A percentile compares a stretch with the other conserved stretches of the same genome.
These are phyloP conservation scores for Amphiprion ocellaris DNA, from an alignment of 2,113 vertebrate genomes.

Conservation along the genomic window DNA sequence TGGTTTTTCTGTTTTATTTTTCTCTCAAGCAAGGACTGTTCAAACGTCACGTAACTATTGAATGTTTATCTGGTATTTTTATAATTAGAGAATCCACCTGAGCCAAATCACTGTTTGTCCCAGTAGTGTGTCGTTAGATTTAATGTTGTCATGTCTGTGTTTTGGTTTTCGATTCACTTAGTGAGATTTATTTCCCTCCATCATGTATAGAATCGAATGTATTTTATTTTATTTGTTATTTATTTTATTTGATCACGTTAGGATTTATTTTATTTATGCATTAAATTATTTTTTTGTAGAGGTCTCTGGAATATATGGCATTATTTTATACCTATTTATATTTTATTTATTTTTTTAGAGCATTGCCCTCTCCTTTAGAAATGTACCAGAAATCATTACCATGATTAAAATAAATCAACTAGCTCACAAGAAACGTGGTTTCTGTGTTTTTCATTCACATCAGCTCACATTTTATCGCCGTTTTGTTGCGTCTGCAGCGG, in stretches of 20 bases:
- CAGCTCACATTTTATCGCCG: not conserved
- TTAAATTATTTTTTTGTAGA: slow-evolving; percentile 72
- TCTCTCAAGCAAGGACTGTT: not conserved
- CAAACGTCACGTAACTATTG: slow-evolving; percentile 9
- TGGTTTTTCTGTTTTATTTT: not conserved
- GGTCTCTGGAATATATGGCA: slow-evolving; percentile 23
- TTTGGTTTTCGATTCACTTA: slow-evolving; percentile 17
- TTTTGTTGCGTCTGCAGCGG: not conserved
- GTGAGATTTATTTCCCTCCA: not conserved
- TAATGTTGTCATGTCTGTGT: slow-evolving; percentile 7
- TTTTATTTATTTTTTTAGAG: slow-evolving; percentile 65
- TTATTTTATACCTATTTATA: slow-evolving; percentile 67
- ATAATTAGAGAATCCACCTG: not conserved
- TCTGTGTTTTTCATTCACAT: not conserved
- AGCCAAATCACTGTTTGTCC: not conserved
- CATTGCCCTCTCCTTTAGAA: slow-evolving; percentile 20
- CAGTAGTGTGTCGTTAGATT: slow-evolving; percentile 17
- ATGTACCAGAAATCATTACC: slow-evolving; percentile 43
- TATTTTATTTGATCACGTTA: slow-evolving; percentile 56
- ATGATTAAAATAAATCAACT: slow-evolving; percentile 75
- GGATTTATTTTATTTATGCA: slow-evolving; percentile 73
- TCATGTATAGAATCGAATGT: slow-evolving; percentile 3
- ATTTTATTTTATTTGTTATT: slow-evolving; percentile 32
- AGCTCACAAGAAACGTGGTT: slow-evolving; percentile 29
- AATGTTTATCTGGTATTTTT: slow-evolving; percentile 33